Evolutionary conservation across 2,113 vertebrate genomes (phyloP).

Genomic region (Trichechus manatus): DNA sequence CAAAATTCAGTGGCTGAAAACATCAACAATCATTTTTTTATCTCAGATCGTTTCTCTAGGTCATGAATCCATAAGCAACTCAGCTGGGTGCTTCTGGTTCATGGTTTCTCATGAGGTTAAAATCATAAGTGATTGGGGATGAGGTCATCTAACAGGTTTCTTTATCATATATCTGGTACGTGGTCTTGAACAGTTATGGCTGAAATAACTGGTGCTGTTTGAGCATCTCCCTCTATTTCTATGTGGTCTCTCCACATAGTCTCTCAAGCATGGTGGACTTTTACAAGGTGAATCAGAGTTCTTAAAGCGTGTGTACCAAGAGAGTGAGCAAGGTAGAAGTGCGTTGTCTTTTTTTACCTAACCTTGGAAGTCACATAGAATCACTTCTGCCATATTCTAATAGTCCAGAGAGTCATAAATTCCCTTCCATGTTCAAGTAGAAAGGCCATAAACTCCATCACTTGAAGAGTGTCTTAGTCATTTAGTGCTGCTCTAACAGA

Average conservation of each 20-base stretch:
- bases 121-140: too few relatives aligned
- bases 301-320: neutral
- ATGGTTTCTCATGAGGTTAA: too few relatives aligned
- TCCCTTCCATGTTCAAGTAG: neutral
- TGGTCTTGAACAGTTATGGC: neutral
- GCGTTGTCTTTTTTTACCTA: neutral
- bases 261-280: neutral
- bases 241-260: neutral
- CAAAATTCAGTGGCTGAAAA: neutral
- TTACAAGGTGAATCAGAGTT: neutral
- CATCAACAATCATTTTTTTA: neutral
- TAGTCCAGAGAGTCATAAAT: neutral
- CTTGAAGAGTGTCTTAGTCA: too few relatives aligned
- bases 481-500: too few relatives aligned
- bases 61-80: neutral
- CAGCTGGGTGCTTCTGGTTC: too few relatives aligned
- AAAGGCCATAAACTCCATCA: neutral
- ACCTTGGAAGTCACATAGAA: neutral
- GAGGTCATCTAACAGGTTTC: too few relatives aligned
- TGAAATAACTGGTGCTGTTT: neutral
- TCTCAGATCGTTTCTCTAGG: neutral
- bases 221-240: neutral
- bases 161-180: too few relatives aligned
- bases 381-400: neutral
- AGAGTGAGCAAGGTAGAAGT: neutral